A percentile compares a stretch with the other conserved stretches of the same genome.
Conservation (phyloP, 2,797 vertebrate genomes). For the Choloepus didactylus region DNA sequence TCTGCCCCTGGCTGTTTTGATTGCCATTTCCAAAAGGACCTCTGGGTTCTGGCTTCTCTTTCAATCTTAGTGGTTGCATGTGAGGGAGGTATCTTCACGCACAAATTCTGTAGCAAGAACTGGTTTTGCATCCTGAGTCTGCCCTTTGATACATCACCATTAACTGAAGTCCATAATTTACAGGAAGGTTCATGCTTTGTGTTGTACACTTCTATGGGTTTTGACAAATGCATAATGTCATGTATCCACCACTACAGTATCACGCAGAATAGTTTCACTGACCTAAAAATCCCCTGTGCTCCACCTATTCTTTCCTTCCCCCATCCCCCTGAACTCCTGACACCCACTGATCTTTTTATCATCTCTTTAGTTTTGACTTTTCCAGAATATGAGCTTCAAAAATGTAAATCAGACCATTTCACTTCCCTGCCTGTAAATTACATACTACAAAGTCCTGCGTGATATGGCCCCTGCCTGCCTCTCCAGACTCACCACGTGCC, state of each 20-base stretch:
- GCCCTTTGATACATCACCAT: too few relatives aligned
- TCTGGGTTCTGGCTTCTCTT: conserved; percentile 38
- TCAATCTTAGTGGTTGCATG: neutral
- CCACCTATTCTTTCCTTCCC: neutral
- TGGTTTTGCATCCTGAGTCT: neutral
- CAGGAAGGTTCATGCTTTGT: too few relatives aligned
- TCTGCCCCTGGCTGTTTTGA: neutral
- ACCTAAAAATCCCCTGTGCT: neutral
- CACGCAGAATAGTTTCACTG: too few relatives aligned
- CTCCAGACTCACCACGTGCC: neutral
- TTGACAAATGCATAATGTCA: too few relatives aligned
- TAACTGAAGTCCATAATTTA: too few relatives aligned
- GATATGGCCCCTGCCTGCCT: neutral
- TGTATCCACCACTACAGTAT: too few relatives aligned
- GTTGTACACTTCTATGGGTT: too few relatives aligned
- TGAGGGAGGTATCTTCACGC: neutral
- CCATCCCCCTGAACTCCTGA: neutral
- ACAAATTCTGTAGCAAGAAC: neutral
- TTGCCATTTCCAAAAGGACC: neutral
- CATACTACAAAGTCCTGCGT: neutral
- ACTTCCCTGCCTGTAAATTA: neutral
- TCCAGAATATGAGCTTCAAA: neutral
- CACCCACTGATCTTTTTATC: neutral
- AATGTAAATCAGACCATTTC: neutral
- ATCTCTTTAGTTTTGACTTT: neutral